Evolutionary conservation across 2,113 vertebrate species (phyloP), one percentile per base, ranked within the genome.

Genomic region (Steatornis caripensis): DNA sequence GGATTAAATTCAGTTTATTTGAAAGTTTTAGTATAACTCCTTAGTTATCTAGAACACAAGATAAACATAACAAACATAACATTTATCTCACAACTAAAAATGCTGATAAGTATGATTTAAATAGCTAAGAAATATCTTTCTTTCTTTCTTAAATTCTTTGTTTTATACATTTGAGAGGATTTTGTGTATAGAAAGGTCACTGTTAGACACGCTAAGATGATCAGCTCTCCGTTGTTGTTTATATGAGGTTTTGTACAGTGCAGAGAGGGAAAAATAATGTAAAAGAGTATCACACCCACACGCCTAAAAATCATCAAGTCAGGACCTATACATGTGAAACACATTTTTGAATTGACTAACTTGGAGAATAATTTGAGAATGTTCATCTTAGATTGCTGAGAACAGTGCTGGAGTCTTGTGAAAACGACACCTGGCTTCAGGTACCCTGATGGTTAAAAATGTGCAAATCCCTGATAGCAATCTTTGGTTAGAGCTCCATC

Each of bases 1-100:
- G 78, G 74, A 95, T 95, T 93, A 85, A 93, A 90, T 86, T 88
- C 37, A 70, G 93, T 92, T 96, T 96, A 96, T 96, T 94, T 94
- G 87, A 91, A 93, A 65, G 70, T 70, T 96, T 96, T 90, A 90
- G 62, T 86, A 80, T 83, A 94, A 94, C 54, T 96, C 62, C 41
- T 77, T 83, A 69, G 75, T 91, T 96, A 89, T 95, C 78, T 91
- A 83, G 62, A 69, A 65, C 49, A 85, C 45, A 76, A 82, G 61
- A 91, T 94, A 94, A 96, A 90, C 70, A 91, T 71, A 95, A 87
- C 45, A 68, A 90, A 89, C 48, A 71, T 45, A 62, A 61, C 75
- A 90, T 93, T 87, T 90, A 72, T 96, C 82, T 90, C 94, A 34
- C 3, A 21, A 72, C 53, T 93, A 91, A 94, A 93, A 91, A 72